Evolutionary conservation across 2,888 invertebrate genomes (phyloP), one percentile per base, ranked within the genome.

Genomic region (Didymodactylos carnosus): DNA sequence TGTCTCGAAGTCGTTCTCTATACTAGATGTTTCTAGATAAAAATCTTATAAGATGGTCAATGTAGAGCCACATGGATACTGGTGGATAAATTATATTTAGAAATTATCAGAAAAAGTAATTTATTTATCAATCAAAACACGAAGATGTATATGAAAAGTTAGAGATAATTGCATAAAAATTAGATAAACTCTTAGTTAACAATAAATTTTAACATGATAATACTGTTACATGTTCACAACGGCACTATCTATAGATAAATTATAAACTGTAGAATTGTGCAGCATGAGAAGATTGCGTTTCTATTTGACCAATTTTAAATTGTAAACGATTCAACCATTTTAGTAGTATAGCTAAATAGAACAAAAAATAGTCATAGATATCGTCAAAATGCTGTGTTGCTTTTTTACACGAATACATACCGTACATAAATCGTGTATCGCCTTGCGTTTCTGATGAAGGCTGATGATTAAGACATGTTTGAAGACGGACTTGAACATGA

Each of bases 271-370:
- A 72, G 46, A 74, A 46, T 46, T 74, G 74, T 62, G 74, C 74
- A 2, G 74, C 74, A 62, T 74, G 71, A 19, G 71, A 71, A 10
- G 74, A 74, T 39, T 74, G 74, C 51, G 71, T 74, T 72, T 74
- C 74, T 27, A 74, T 74, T 71, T 71, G 71, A n/a, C 71, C 74
- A 19, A 74, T 71, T 46, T 74, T 74, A 39, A 71, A 74, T 39
- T 74, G 74, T 69, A 74, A 69, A 27, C 74, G 25, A 43, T 74
- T 71, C 19, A 74, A 39, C 27, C 74, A 74, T 43, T 74, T 74
- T 16, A 74, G 71, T 39, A 74, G 23, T 40, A 74, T 74, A 41
- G 41, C 62, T 29, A 29, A 27, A 39, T 49, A 40, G 25, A 11
- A 49, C 3, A 49, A 49, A 49, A 8, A 11, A 49, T 4, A 19